These are phyloP conservation scores for Aegithalos caudatus DNA, from an alignment of 2,113 vertebrate species.

Conservation along the genomic window DNA sequence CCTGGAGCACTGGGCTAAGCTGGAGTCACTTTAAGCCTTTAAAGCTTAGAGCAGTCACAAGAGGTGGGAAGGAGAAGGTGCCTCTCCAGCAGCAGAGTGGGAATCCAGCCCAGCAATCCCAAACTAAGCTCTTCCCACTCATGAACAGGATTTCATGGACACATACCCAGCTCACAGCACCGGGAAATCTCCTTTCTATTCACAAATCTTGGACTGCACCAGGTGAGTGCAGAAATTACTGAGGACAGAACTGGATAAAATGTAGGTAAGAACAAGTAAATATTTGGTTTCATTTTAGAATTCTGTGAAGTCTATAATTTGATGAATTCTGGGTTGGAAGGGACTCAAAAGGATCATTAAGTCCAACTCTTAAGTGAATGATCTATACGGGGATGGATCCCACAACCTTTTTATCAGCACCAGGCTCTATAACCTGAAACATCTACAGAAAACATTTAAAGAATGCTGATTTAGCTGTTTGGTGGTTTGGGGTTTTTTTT, in stretches of 20 bases:
- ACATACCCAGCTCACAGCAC: neutral
- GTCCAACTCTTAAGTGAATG: neutral
- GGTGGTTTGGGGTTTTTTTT: accelerated
- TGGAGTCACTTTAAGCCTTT: neutral
- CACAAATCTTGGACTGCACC: neutral
- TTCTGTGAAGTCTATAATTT: neutral
- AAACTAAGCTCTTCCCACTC: neutral
- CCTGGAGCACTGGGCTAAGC: neutral
- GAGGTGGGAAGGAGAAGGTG: neutral
- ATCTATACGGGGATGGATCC: neutral
- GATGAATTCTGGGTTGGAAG: neutral
- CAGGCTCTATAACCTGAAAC: neutral
- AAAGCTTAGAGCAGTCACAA: accelerated
- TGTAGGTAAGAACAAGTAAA: neutral
- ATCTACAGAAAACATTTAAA: neutral
- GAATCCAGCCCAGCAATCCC: neutral
- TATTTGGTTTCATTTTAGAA: neutral
- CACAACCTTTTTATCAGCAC: neutral
- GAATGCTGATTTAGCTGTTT: neutral
- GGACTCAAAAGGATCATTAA: neutral
- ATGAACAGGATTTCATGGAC: accelerated
- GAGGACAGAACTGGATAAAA: conserved; percentile 3
- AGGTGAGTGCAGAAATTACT: neutral
- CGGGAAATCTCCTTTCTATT: neutral
- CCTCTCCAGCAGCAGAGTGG: neutral